A percentile compares a stretch with the other conserved stretches of the same genome.
Conservation (phyloP, 2,113 vertebrate genomes). For the Manacus vitellinus region DNA sequence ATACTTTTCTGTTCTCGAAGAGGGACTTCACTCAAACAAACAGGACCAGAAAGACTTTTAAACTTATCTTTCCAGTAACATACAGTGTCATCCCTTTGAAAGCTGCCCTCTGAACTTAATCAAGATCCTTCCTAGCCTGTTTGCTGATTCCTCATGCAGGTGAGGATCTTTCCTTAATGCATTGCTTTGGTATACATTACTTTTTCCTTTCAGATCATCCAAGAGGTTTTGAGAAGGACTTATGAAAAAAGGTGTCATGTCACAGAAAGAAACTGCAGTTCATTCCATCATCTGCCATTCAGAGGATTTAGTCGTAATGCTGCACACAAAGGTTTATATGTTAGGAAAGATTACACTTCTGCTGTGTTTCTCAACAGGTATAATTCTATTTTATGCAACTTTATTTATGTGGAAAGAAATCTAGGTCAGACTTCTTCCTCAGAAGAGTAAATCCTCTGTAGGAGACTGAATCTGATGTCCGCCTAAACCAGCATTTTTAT, state of each 20-base stretch:
- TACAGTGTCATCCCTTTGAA: not conserved
- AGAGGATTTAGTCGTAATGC: not conserved
- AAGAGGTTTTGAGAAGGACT: not conserved
- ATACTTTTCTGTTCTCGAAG: not conserved
- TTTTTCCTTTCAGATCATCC: not conserved
- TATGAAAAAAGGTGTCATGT: not conserved
- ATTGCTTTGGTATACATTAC: not conserved
- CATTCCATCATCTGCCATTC: not conserved
- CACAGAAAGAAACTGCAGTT: not conserved
- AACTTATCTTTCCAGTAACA: not conserved
- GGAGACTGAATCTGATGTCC: not conserved
- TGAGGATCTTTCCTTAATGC: not conserved
- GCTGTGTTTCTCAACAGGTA: not conserved
- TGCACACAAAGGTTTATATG: not conserved
- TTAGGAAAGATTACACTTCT: not conserved
- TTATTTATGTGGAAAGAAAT: constrained; percentile 6
- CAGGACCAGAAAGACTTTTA: not conserved
- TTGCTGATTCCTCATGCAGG: not conserved
- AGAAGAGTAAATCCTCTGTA: not conserved
- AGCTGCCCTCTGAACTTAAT: not conserved
- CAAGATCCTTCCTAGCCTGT: not conserved
- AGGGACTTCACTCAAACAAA: not conserved
- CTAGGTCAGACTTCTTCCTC: not conserved
- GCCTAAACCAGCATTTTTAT: not conserved
- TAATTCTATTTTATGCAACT: not conserved